These are phyloP conservation scores for Volucella zonaria DNA, from an alignment of 2,888 invertebrate species.

Conservation along the genomic window DNA sequence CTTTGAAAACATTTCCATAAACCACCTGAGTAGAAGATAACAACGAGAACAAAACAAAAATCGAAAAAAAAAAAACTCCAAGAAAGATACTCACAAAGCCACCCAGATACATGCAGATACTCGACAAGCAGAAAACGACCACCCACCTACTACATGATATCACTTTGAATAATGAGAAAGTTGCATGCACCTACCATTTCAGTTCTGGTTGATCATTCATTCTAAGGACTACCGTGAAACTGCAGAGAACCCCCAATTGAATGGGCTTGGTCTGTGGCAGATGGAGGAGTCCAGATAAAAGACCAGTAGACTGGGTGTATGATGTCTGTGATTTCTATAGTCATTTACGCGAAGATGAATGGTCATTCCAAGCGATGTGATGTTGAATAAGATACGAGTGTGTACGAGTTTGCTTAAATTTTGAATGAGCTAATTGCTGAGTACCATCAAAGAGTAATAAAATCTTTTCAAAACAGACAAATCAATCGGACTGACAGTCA, in stretches of 20 bases:
- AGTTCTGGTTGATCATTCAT: slow-evolving; percentile 61
- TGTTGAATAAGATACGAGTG: neutral
- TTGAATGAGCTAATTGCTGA: too few relatives aligned
- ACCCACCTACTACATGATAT: slow-evolving; percentile 66
- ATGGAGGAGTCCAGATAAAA: neutral
- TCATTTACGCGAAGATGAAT: slow-evolving; percentile 29
- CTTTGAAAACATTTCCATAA: slow-evolving; percentile 50
- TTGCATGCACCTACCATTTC: slow-evolving; percentile 69
- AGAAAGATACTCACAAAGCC: slow-evolving; percentile 9
- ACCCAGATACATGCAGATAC: neutral
- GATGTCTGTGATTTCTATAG: slow-evolving; percentile 24
- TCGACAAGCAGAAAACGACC: slow-evolving; percentile 42
- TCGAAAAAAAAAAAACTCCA: slow-evolving; percentile 10
- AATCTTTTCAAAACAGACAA: too few relatives aligned
- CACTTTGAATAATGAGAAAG: slow-evolving; percentile 73
- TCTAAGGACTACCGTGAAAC: slow-evolving; percentile 59
- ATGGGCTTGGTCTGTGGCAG: slow-evolving; percentile 19
- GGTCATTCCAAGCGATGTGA: neutral
- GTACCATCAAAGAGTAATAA: too few relatives aligned
- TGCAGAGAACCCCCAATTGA: slow-evolving; percentile 26
- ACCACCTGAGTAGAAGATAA: slow-evolving; percentile 51
- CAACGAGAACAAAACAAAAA: slow-evolving; percentile 42
- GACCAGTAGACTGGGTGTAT: slow-evolving; percentile 23
- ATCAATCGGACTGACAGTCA: too few relatives aligned
- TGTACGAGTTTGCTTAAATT: too few relatives aligned